phyloP scores from a whole-genome alignment of 2,888 invertebrate species.

The Podabrus alpinus region DNA sequence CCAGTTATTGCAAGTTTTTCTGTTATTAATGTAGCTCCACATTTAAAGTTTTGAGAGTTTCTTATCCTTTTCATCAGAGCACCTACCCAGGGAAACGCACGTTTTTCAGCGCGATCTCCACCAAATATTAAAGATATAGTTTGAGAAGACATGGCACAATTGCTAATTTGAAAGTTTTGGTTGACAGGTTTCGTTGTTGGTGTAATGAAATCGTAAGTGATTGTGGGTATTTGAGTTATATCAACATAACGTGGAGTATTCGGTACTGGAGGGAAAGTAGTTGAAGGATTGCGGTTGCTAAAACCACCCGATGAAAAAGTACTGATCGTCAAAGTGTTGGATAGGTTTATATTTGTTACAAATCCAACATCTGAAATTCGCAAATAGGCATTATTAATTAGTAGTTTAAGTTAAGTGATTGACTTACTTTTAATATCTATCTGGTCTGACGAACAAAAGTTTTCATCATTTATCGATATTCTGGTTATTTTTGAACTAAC shows the following conservation, averaged over 20 bases:
- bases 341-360: not conserved
- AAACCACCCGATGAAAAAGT: too few relatives aligned
- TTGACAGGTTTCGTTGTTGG: not conserved
- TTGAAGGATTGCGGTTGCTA: too few relatives aligned
- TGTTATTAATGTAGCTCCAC: conserved; percentile 51
- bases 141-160: conserved; percentile 44
- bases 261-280: too few relatives aligned
- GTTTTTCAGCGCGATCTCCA: conserved; percentile 42
- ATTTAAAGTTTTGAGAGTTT: conserved; percentile 49
- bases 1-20: conserved; percentile 50
- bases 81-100: conserved; percentile 53
- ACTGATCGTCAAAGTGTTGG: not conserved
- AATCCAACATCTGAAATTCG: not conserved
- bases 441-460: conserved; percentile 62
- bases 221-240: not conserved
- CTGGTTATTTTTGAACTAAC: conserved; percentile 63
- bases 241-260: too few relatives aligned
- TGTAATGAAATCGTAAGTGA: not conserved
- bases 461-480: conserved; percentile 61
- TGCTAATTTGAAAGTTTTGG: conserved; percentile 19
- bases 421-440: conserved; percentile 44
- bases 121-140: conserved; percentile 47
- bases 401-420: not conserved
- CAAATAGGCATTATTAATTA: not conserved
- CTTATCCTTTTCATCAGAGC: conserved; percentile 47